Percentiles rank a stretch among this genome's conserved stretches.
phyloP scores from a whole-genome alignment of 2,888 invertebrate genomes.

The Fragum fragum region DNA sequence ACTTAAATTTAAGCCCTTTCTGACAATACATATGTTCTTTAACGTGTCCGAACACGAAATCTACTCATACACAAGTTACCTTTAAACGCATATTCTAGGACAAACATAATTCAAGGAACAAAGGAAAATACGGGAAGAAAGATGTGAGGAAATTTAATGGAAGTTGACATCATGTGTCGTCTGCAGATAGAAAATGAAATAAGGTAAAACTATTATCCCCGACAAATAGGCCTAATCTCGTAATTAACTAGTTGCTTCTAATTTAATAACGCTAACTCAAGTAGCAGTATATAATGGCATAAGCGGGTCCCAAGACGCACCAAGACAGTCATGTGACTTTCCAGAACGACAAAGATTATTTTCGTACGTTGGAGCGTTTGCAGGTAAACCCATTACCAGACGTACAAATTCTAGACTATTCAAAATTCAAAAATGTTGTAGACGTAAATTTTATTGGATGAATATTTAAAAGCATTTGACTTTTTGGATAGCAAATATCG shows the following conservation, averaged over 20 bases:
- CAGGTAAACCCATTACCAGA: too few species aligned
- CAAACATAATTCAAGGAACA: not conserved
- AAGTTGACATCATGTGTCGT: conserved; percentile 10
- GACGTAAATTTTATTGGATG: too few species aligned
- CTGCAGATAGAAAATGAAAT: conserved; percentile 23
- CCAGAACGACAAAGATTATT: not conserved
- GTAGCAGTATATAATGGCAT: conserved; percentile 59
- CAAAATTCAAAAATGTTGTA: too few species aligned
- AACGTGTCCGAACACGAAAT: too few species aligned
- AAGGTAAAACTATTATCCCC: conserved; percentile 7
- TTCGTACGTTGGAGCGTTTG: too few species aligned
- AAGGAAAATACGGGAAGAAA: not conserved
- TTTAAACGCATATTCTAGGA: too few species aligned
- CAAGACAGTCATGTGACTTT: not conserved
- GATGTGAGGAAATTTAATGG: conserved; percentile 2
- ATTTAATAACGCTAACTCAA: conserved; percentile 72
- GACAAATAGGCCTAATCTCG: conserved; percentile 70
- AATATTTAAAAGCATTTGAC: too few species aligned
- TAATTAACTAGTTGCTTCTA: conserved; percentile 76
- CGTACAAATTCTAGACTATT: too few species aligned
- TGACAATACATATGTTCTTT: too few species aligned
- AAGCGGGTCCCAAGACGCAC: conserved; percentile 46
- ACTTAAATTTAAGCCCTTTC: too few species aligned
- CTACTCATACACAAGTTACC: too few species aligned
- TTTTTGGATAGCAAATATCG: too few species aligned